Base-by-base conservation (phyloP, 1,140 invertebrate species). In the Drosophila subpulchrella region DNA sequence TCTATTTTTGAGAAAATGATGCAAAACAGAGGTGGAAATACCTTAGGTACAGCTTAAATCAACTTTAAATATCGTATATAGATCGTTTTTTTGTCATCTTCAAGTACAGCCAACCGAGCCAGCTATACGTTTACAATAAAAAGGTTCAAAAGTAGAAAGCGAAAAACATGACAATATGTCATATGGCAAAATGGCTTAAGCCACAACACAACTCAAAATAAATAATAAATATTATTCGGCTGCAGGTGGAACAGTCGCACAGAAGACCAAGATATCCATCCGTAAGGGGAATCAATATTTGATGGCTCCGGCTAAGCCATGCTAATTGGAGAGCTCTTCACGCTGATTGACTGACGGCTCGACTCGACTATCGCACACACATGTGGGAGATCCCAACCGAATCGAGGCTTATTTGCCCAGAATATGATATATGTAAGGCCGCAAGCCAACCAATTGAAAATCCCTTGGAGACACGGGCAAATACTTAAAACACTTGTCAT, bases 311-410 rank as follows among this genome's bases (percentile, higher is more conserved):
- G 15, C 36, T 67, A 65, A 65, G 65, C 65, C 65, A 51, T 38
- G 65, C 65, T 68, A 68, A 68, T 68, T 68, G 65, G 60, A 68
- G 61, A 68, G 65, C 65, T 68, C 65, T 68, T 68, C 65, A 54
- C 47, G 38, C 38, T 68, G 65, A 68, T 65, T 68, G 65, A 65
- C 65, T 67, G 63, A 66, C 42, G 55, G 55, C 55, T 39, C 32
- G 32, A 34, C 7, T 34, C 32, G 32, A 34, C 32, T 34, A 34
- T 34, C 32, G 34, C 41, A 57, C 53, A 44, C 54, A 62, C 27
- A 12, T 34, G 32, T 30, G 24, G 15, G 54, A 62, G 38, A 60
- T 60, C 38, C 60, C 44, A 63, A 63, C 39, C 47, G 60, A 67
- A 67, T 50, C 63, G 46, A 44, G 62, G 44, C 58, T 42, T 63